A percentile compares a stretch with the other conserved stretches of the same genome.
These are phyloP conservation scores for Octodon degus DNA, from an alignment of 2,113 vertebrate species.

Conservation along the genomic window DNA sequence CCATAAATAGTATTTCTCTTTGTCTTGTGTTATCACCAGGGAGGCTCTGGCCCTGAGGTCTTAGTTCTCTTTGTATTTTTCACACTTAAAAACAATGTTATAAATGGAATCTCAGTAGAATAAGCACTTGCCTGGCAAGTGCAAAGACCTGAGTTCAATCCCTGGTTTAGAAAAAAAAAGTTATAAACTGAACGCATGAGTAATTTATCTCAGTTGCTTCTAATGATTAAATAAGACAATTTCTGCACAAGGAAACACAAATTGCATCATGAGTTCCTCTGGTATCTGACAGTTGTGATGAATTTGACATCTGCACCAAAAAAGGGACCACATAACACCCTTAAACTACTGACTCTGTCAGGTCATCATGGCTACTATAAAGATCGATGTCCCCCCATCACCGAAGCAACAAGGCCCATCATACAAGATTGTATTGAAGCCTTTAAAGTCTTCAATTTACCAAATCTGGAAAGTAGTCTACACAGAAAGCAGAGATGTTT, in stretches of 20 bases:
- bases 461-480: not conserved
- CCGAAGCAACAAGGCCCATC: rapidly evolving
- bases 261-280: not conserved
- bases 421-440: not conserved
- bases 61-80: not conserved
- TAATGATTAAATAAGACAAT: not conserved
- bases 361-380: not conserved
- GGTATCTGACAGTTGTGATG: not conserved
- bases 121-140: too few relatives aligned
- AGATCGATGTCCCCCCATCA: rapidly evolving
- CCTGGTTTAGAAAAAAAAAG: too few relatives aligned
- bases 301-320: not conserved
- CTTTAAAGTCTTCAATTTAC: not conserved
- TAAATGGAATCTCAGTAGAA: not conserved
- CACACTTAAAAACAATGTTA: not conserved
- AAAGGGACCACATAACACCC: rapidly evolving
- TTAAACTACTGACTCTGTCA: not conserved
- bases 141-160: too few relatives aligned
- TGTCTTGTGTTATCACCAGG: not conserved
- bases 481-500: not conserved
- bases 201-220: not conserved
- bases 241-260: not conserved
- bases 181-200: not conserved
- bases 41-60: not conserved
- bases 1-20: not conserved